Conservation (phyloP, 2,113 vertebrate species). For the Lophochroa leadbeateri region DNA sequence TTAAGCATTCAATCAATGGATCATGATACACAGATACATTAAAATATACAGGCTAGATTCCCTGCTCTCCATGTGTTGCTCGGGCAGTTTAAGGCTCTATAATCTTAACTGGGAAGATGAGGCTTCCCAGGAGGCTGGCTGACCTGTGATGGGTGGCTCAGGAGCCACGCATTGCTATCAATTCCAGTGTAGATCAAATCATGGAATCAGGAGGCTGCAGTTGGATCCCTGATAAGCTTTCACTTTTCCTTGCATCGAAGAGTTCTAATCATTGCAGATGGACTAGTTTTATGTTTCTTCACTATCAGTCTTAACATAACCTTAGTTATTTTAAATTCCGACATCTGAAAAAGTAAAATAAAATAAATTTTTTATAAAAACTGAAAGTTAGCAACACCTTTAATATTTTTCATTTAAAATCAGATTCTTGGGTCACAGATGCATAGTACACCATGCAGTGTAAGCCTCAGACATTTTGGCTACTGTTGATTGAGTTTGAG, state of each 20-base stretch:
- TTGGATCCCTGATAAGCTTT: background rate
- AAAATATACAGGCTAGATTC: background rate
- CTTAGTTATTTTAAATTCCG: background rate
- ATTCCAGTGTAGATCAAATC: background rate
- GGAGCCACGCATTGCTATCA: background rate
- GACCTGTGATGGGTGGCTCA: background rate
- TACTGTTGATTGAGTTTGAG: background rate
- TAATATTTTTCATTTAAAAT: background rate
- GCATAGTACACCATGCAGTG: background rate
- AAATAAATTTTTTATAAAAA: background rate
- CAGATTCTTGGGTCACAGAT: background rate
- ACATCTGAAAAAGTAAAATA: background rate
- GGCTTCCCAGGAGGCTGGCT: background rate
- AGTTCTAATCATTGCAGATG: background rate
- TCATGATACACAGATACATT: slow-evolving; percentile 6
- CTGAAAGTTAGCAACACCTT: background rate
- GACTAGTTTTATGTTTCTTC: background rate
- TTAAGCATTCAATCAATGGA: background rate
- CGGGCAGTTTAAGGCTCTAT: background rate
- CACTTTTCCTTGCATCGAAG: background rate
- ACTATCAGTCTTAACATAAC: background rate
- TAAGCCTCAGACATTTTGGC: background rate
- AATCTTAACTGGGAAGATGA: background rate
- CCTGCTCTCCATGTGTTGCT: background rate
- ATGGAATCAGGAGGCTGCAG: background rate